These are phyloP conservation scores for Crotalus tigris DNA, from an alignment of 2,113 vertebrate species.

Conservation along the genomic window DNA sequence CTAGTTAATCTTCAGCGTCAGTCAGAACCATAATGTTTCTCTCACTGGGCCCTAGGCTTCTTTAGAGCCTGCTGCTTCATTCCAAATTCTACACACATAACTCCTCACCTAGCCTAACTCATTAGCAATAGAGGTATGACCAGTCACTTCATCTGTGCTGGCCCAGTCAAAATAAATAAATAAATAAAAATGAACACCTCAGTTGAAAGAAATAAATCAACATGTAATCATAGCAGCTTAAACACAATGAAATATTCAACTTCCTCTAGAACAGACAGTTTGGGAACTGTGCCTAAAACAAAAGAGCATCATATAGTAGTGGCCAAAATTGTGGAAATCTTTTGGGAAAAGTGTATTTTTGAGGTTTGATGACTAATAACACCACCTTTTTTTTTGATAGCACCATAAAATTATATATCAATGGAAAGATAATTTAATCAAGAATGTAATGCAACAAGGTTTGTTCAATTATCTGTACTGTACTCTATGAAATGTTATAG, in stretches of 20 bases:
- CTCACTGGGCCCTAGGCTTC: background rate
- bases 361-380: no score
- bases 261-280: background rate
- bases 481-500: no score
- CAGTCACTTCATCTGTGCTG: background rate
- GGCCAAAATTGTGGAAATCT: no score
- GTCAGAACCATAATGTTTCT: background rate
- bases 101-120: background rate
- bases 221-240: background rate
- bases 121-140: background rate
- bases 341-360: no score
- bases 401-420: no score
- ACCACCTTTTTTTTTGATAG: no score
- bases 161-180: background rate
- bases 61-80: background rate
- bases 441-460: no score
- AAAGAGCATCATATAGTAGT: background rate
- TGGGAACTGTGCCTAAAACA: background rate
- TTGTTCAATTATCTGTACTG: no score
- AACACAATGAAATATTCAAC: background rate
- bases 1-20: background rate
- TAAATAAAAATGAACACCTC: background rate
- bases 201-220: background rate
- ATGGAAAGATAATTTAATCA: no score
- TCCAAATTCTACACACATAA: background rate